A percentile compares a stretch with the other conserved stretches of the same genome.
Evolutionary conservation across 37 sponge, comb jelly and placozoan genomes (phyloP).

Genomic region (Theonella swinhoei): DNA sequence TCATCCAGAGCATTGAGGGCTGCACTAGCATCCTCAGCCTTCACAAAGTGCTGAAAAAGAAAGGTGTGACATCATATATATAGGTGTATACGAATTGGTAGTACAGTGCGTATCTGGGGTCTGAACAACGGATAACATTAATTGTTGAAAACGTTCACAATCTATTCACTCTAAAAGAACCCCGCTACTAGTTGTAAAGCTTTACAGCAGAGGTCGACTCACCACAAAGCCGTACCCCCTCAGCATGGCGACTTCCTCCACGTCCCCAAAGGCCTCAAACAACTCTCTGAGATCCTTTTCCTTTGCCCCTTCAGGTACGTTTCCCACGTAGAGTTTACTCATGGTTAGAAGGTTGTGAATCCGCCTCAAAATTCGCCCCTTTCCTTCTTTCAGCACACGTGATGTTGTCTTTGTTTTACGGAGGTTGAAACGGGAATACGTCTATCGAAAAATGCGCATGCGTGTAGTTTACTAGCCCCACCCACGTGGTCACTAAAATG

Average conservation of each 20-base stretch:
- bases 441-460: not conserved
- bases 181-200: too few species aligned
- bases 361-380: too few species aligned
- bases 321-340: constrained; percentile 80
- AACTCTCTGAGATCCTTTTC: constrained; percentile 63
- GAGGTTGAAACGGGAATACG: too few species aligned
- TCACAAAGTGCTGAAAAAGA: constrained; percentile 49
- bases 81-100: not conserved
- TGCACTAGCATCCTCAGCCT: constrained; percentile 45
- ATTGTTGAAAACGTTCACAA: too few species aligned
- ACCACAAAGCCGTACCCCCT: constrained; percentile 79
- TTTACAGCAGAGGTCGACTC: constrained; percentile 12
- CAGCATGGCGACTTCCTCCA: constrained; percentile 63
- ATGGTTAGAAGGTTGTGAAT: too few species aligned
- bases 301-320: constrained; percentile 48
- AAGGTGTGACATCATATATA: not conserved
- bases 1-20: constrained; percentile 47
- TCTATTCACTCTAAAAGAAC: too few species aligned
- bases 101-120: not conserved
- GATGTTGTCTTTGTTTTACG: too few species aligned
- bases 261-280: constrained; percentile 65
- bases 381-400: too few species aligned
- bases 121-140: too few species aligned
- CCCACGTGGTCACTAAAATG: not conserved
- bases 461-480: not conserved